Percentiles rank a stretch among this genome's conserved stretches.
These are phyloP conservation scores for Notolepis coatsorum DNA, from an alignment of 2,797 vertebrate genomes.

Conservation along the genomic window DNA sequence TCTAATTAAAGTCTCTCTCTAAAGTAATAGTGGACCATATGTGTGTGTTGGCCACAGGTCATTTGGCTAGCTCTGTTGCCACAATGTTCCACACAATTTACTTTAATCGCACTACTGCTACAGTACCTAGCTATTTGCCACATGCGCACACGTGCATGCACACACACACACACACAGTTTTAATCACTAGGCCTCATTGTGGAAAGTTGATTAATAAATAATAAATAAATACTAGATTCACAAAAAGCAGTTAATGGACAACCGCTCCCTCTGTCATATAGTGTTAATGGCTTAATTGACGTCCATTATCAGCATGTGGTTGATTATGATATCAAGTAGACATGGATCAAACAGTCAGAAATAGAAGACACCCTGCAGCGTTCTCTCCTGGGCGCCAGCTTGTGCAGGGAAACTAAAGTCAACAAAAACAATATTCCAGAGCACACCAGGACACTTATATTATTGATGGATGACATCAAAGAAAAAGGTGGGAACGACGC, in stretches of 20 bases:
- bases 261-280: too few species aligned
- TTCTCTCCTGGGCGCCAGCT: not conserved
- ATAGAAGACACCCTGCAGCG: not conserved
- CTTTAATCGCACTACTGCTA: constrained; percentile 51
- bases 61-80: constrained; percentile 40
- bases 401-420: too few species aligned
- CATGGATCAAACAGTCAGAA: too few species aligned
- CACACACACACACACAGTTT: constrained; percentile 19
- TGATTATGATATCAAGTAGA: not conserved
- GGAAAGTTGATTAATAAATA: constrained; percentile 26
- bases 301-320: not conserved
- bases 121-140: constrained; percentile 8
- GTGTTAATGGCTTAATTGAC: too few species aligned
- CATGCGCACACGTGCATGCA: constrained; percentile 17
- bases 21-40: constrained; percentile 37
- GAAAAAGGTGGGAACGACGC: too few species aligned
- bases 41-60: constrained; percentile 60
- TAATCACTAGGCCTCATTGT: constrained; percentile 2
- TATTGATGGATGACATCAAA: too few species aligned
- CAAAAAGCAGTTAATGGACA: too few species aligned
- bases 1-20: not conserved
- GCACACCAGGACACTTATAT: too few species aligned
- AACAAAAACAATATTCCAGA: too few species aligned
- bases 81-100: constrained; percentile 58
- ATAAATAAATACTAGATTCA: too few species aligned